Conservation (phyloP, 2,888 invertebrate genomes). For the Rotaria socialis region DNA sequence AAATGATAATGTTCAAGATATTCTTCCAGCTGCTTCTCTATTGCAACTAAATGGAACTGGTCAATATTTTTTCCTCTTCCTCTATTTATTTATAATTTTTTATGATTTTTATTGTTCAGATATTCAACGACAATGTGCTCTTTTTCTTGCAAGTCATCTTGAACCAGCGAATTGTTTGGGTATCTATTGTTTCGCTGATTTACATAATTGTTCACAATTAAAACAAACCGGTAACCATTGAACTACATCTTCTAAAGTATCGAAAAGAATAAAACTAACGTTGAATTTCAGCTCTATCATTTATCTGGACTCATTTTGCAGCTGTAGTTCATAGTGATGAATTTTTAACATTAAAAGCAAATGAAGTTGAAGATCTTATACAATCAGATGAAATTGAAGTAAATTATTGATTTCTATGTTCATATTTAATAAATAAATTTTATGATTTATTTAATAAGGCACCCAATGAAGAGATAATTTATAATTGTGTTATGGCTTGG, state of each 20-base stretch:
- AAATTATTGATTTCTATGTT: background rate
- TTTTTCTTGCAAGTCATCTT: conserved; percentile 57
- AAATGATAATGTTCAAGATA: conserved; percentile 58
- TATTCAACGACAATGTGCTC: conserved; percentile 57
- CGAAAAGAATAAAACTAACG: background rate
- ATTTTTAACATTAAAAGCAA: conserved; percentile 52
- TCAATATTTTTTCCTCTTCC: background rate
- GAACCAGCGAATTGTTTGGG: conserved; percentile 58
- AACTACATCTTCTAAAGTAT: background rate
- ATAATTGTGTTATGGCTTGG: conserved; percentile 55
- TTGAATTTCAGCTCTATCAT: background rate
- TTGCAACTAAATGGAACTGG: conserved; percentile 55
- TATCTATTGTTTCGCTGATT: conserved; percentile 58
- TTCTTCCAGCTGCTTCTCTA: conserved; percentile 58
- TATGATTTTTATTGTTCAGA: conserved; percentile 49
- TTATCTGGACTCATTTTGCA: conserved; percentile 37
- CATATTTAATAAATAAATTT: background rate
- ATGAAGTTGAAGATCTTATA: conserved; percentile 54
- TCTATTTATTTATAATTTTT: background rate
- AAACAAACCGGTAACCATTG: conserved; percentile 49
- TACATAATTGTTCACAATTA: conserved; percentile 53
- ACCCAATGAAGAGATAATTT: conserved; percentile 56
- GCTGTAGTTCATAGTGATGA: conserved; percentile 52
- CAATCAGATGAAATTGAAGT: conserved; percentile 57
- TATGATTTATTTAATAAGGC: conserved; percentile 49